Base-by-base conservation (phyloP, 1,140 invertebrate species). In the Brachionus manjavacas region DNA sequence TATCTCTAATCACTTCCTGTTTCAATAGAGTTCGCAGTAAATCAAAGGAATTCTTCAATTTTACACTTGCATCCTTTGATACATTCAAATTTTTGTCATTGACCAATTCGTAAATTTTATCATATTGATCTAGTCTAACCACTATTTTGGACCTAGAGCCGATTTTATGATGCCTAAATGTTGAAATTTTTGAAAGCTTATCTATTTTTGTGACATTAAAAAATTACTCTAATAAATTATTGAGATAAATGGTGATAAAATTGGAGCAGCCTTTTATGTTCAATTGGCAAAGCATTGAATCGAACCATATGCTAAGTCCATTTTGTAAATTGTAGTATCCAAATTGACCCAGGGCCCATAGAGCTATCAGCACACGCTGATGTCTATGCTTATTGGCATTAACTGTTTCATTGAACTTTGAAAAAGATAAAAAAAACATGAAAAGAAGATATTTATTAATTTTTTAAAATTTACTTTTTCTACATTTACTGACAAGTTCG, bases 371-470 rank as follows among this genome's bases (percentile, higher is more conserved):
- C 20, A 46, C 46, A 23, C 72, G 39, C 43, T 76, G 72, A 16
- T 76, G 72, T 76, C 72, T 76, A 4, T 76, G 72, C 31, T 49
- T 76, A 14, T 76, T 76, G 12, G 43, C 39, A 76, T 76, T 76
- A 11, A 76, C 49, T 49, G 12, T 31, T 49, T 76, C 72, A 76
- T 76, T 76, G 39, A 74, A 43, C 70, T 74, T 41, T 7, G 2
- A 72, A 72, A 6, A n/a, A 72, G 20, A 72, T 68, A 16, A 68
- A 16, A 12, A 72, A 14, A 3, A 0, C 8, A 3, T 72, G 12
- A 41, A 41, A 41, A 72, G 4, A 35, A 35, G 3, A 35, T 35
- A 35, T 35, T 12, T 14, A 72, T 39, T 39, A 39, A n/a, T 16
- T 74, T 74, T 72, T 41, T 14, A 1, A 16, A 41, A 9, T 74